Evolutionary conservation across 2,797 vertebrate species (phyloP), one percentile per base, ranked within the genome.

Genomic region (Huso huso): DNA sequence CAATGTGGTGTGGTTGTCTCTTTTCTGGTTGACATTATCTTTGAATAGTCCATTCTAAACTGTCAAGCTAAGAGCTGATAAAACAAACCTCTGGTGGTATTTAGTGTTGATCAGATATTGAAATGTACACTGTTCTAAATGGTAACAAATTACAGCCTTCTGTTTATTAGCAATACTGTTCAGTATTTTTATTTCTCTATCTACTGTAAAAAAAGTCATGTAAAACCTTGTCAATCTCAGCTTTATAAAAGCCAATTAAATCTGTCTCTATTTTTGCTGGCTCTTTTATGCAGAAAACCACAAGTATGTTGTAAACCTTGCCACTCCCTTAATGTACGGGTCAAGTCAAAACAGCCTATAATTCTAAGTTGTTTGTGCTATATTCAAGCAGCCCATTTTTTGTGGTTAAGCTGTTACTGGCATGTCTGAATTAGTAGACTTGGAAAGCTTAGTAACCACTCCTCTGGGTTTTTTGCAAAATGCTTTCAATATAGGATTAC

Each of bases 141-240:
- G 23, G 2, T 4, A 37, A 37, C 23, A 37, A 37, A 37, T 37
- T 37, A 37, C 23, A 37, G 23, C 23, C 23, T 37, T 2, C 23
- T 4, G 2, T 37, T 37, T 37, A 37, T 37, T 37, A 37, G 23
- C 23, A 37, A 37, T 37, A 37, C 23, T 37, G 23, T 37, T 37
- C 2, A 37, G 23, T 37, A 37, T 37, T 37, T 37, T 37, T 37
- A 37, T 37, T 37, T 37, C 23, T 18, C 15, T 18, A 18, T 37
- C 23, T 37, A 37, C 2, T 37, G 4, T 37, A 37, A 37, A 37
- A 3, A 37, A 37, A 84, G 77, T 81, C 77, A 78, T 83, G 78
- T 85, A 84, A 84, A 88, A 84, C 76, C 81, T 81, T 80, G 82
- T 87, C 81, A 84, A 84, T 84, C 79, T 78, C 73, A 80, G 82